Conservation (phyloP, 2,797 vertebrate genomes). For the Tragopan temminckii region DNA sequence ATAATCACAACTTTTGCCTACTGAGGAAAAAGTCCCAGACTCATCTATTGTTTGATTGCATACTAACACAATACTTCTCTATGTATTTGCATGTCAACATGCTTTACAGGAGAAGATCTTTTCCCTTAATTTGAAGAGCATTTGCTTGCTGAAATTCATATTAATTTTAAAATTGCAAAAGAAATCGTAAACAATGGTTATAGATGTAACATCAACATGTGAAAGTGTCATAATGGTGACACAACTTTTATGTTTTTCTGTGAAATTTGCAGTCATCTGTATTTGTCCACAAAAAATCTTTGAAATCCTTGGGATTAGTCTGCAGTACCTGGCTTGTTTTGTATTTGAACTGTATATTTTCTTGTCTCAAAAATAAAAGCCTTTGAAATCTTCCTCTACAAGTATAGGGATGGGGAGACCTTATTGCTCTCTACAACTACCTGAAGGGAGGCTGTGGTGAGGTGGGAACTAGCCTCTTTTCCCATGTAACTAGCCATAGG, state of each 20-base stretch:
- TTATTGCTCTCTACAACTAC: too few species aligned
- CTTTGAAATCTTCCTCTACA: neutral
- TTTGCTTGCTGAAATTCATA: neutral
- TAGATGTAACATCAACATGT: neutral
- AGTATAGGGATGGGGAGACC: neutral
- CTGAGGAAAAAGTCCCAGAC: neutral
- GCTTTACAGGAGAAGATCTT: neutral
- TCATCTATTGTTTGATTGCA: neutral
- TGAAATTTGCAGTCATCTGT: neutral
- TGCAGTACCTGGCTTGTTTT: neutral
- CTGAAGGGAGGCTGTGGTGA: too few species aligned
- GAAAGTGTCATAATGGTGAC: neutral
- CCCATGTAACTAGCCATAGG: too few species aligned
- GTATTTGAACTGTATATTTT: neutral
- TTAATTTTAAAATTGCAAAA: neutral
- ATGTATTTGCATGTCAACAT: neutral
- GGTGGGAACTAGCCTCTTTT: too few species aligned
- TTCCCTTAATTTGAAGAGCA: accelerated
- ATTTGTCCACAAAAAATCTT: neutral
- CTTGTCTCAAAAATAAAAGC: neutral
- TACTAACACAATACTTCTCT: neutral
- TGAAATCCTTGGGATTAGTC: neutral
- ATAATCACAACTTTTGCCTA: neutral
- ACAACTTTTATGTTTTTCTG: neutral
- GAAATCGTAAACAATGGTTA: neutral